Evolutionary conservation across 2,797 vertebrate species (phyloP), one percentile per base, ranked within the genome.

Genomic region (Crypturellus tataupa): DNA sequence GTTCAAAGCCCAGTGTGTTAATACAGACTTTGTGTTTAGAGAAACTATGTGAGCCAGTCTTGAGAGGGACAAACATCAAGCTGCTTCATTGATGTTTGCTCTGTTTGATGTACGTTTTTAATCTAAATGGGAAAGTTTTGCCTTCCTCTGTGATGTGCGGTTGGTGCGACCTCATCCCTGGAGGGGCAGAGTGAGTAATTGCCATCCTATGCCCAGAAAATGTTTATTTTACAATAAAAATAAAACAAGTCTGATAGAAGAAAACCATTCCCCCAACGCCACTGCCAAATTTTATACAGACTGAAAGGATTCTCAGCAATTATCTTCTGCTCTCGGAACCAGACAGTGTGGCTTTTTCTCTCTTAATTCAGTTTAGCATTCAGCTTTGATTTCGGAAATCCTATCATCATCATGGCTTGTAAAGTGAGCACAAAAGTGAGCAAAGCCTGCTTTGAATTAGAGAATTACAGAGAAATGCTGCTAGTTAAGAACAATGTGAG

Each of bases 381-480:
- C 91, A 56, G 87, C 94, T 97, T 97, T 97, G 96, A 95, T 97
- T 97, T 96, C 2, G 21, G 95, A 97, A 97, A 97, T 97, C 95
- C 94, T 95, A 96, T 95, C 94, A 96, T 95, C 92, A 89, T 94
- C 3, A 1, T 73, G 87, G 67, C 85, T 96, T 96, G 83, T 93
- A 92, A 90, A 95, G 71, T 93, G 90, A 96, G 51, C 79, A 96
- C 44, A 92, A 91, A 96, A 97, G 95, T 97, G 96, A 95, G 96
- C 37, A 91, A 94, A 96, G 94, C 47, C 96, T 97, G 96, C 89
- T 97, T 97, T 96, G 93, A 95, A 93, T 97, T 97, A 96, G 71
- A 75, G 84, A 94, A 95, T 93, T 93, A 94, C 70, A 85, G 93
- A 95, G 93, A 95, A 96, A 90, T 7, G 11, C 85, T 93, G 85